Evolutionary conservation across 1,140 invertebrate species (phyloP), one percentile per base, ranked within the genome.

Genomic region (Drosophila biarmipes): DNA sequence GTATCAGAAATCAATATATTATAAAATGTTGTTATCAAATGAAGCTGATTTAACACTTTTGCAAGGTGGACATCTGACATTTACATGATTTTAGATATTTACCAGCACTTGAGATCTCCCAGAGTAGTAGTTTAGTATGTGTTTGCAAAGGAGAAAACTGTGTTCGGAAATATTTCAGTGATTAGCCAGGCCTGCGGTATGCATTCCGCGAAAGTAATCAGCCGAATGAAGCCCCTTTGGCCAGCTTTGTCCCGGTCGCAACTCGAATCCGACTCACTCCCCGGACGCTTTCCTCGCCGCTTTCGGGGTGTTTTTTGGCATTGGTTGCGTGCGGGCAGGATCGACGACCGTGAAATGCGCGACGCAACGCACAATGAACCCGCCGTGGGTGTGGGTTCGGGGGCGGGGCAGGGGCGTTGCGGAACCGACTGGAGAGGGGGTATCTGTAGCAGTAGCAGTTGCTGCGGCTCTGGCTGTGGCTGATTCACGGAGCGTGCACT

Each of bases 331-430:
- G 84, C 84, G 87, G 84, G 79, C 84, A 86, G 84, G 84, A 87
- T 87, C 84, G 84, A 87, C 79, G 84, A 89, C 84, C 84, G 84
- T 87, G 84, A 87, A 86, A 89, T 89, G 82, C 56, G 59, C 59
- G 64, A 69, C 80, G 63, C 63, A 85, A 84, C 84, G 84, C 84
- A 89, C 84, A 87, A 89, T 89, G 84, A 87, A 87, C 84, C 51
- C 79, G 73, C 66, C 58, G 49, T 14, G 43, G 58, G n/a, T 34
- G 58, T 61, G 61, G 52, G 56, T 27, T 35, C 1, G 61, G 40
- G 58, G 38, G 8, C 38, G 42, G 15, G 42, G 14, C 55, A 29
- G 24, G 14, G 61, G 24, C 27, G 29, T 3, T n/a, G 40, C 40
- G 40, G 11, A 37, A 45, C 37, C 40, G 34, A 56, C 21, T 5